These are phyloP conservation scores for Myotis findleyi DNA, from an alignment of 2,797 vertebrate genomes.

Conservation along the genomic window DNA sequence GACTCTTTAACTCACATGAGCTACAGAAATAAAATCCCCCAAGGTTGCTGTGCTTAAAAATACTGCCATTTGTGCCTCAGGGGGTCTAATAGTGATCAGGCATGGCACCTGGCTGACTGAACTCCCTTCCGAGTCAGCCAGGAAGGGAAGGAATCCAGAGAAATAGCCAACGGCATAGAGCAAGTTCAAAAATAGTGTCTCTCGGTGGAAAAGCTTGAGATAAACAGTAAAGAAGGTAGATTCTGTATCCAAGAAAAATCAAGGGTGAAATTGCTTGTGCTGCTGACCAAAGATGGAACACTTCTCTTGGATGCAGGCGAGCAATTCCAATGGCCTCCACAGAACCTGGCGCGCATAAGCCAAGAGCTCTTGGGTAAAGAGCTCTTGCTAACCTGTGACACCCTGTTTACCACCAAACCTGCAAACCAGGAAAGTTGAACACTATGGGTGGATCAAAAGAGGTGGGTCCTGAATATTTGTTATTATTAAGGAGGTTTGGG, in stretches of 20 bases:
- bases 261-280: slow-evolving; percentile 1
- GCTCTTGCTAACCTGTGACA: background rate
- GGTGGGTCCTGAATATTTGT: slow-evolving; percentile 34
- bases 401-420: slow-evolving; percentile 25
- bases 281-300: slow-evolving; percentile 3
- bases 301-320: background rate
- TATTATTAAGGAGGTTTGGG: slow-evolving; percentile 14
- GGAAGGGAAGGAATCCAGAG: background rate
- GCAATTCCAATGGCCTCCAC: background rate
- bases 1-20: background rate
- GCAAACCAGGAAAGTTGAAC: slow-evolving; percentile 57
- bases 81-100: background rate
- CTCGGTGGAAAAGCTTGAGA: slow-evolving; percentile 9
- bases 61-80: background rate
- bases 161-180: background rate
- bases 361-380: background rate
- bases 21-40: background rate
- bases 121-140: background rate
- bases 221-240: slow-evolving; percentile 10
- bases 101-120: background rate
- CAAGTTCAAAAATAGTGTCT: slow-evolving; percentile 37
- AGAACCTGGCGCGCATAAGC: background rate
- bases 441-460: slow-evolving; percentile 36
- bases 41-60: background rate
- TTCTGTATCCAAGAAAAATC: slow-evolving; percentile 48